Evolutionary conservation across 2,888 invertebrate species (phyloP), one percentile per base, ranked within the genome.

Genomic region (Galeruca laticollis): DNA sequence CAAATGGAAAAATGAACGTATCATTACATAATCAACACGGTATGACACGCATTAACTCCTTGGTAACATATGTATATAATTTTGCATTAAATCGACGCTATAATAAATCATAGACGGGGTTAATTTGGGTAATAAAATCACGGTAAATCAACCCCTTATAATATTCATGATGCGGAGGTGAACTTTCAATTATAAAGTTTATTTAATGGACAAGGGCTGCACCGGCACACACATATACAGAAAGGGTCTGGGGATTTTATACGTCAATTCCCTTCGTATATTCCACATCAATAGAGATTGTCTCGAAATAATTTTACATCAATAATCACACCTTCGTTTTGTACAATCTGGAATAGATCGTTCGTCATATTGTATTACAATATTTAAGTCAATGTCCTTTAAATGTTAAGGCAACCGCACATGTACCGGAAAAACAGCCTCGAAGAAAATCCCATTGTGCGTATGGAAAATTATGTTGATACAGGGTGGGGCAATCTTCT

Each of bases 181-280:
- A 62, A 37, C 62, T 72, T 69, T 62, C 69, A 72, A 67, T 72
- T 67, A 72, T 63, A 40, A 60, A 72, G 57, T 72, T 72, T 72
- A 72, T 69, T 72, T 67, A 69, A 69, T 68, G 66, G 72, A 60
- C 62, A 47, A 52, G 70, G 70, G 66, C 61, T 18, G 56, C 35
- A 56, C 35, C 33, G 35, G 35, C 31, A 15, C 47, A 18, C 26
- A 26, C 26, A 26, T 26, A 26, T 6, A 26, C n/a, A 9, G 35
- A 60, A 47, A 10, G 20, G 31, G 20, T 33, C 21, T 33, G 64
- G 31, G 60, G 60, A 70, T 63, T 70, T 67, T 60, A 62, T 61
- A 66, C 57, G 59, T 51, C 35, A 70, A 81, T 77, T 62, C 37
- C 35, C 33, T 51, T 51, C 35, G 31, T 37, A 54, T 9, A 13